phyloP scores from a whole-genome alignment of 2,888 invertebrate genomes.

The Brachypalpus laphriformis region DNA sequence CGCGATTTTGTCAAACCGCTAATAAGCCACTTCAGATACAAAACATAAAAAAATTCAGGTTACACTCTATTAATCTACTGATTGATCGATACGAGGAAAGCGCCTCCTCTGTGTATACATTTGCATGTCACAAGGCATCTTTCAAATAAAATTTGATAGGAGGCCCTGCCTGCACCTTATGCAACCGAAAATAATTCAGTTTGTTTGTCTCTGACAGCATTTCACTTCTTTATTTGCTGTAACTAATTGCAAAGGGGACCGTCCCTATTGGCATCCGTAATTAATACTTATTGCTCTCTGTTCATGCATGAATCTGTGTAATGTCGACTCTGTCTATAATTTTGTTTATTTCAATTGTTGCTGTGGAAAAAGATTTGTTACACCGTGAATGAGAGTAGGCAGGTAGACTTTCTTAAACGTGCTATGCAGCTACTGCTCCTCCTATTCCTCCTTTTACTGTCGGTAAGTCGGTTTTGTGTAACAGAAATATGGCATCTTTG shows the following conservation, averaged over 20 bases:
- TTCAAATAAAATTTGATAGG: conserved; percentile 8
- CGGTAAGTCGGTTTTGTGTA: conserved; percentile 38
- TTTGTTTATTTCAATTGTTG: conserved; percentile 68
- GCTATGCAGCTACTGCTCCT: conserved; percentile 37
- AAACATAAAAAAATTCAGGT: conserved; percentile 44
- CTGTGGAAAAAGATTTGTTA: conserved; percentile 49
- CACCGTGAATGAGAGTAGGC: conserved; percentile 40
- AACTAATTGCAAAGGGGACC: conserved; percentile 54
- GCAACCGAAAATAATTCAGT: conserved; percentile 43
- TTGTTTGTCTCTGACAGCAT: conserved; percentile 41
- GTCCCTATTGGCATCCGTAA: conserved; percentile 46
- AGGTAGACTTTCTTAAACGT: conserved; percentile 64
- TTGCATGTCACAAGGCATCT: conserved; percentile 34
- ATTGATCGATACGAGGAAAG: conserved; percentile 45
- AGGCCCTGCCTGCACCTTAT: conserved; percentile 21
- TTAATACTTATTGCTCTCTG: conserved; percentile 64
- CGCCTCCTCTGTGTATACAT: neutral
- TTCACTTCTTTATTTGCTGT: conserved; percentile 63
- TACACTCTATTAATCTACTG: conserved; percentile 44
- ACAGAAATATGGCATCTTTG: conserved; percentile 68
- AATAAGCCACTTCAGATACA: conserved; percentile 24
- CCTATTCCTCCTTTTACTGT: conserved; percentile 62
- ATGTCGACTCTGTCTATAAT: conserved; percentile 41
- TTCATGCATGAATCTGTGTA: conserved; percentile 65
- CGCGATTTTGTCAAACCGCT: conserved; percentile 2